Base-by-base conservation (phyloP, 2,113 vertebrate species). In the Ellobius talpinus region DNA sequence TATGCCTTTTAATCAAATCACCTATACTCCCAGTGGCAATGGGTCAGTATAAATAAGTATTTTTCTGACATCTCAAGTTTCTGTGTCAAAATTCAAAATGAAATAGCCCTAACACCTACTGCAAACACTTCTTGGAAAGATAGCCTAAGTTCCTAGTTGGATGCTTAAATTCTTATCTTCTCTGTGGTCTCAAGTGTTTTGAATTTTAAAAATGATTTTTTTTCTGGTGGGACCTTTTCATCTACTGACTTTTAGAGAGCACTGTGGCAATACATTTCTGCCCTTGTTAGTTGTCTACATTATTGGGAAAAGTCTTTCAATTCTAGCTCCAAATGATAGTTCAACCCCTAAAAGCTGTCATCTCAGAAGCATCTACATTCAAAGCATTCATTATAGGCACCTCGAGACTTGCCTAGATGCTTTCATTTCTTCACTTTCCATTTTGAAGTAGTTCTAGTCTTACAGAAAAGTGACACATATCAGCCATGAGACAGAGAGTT, bases 111-210 rank as follows among this genome's bases (percentile, higher is more conserved):
- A 84, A 81, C 96, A 55, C 21, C 17, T 79, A 87, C 95, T 72
- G 24, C 47, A 97, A 58, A 73, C 5, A 55, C 85, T 89, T 89
- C 79, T 65, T 74, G 76, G 58, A 77, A 3, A 88, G 87, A 82
- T 39, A 96, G 82, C 87, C 61, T 79, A 68, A 96, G 95, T 96
- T 96, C 55, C 84, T 96, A 42, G 68, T 45, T 52, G 13, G 14
- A 70, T 93, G 42, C 68, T 85, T 24, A 33, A 45, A 87, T 95
- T 91, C 89, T 79, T n/a, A 76, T 72, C 45, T 24, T 6, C 24
- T 45, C 84, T 68, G 0, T 52, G 5, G 45, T 82, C 63, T 84
- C 33, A 52, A 89, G 73, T 93, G 29, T 85, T 94, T 96, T 58
- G 52, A 82, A 81, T 58, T 93, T n/a, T n/a, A 90, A 96, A 58